Evolutionary conservation across 2,113 vertebrate genomes (phyloP).

Genomic region (Uropsilus gracilis): DNA sequence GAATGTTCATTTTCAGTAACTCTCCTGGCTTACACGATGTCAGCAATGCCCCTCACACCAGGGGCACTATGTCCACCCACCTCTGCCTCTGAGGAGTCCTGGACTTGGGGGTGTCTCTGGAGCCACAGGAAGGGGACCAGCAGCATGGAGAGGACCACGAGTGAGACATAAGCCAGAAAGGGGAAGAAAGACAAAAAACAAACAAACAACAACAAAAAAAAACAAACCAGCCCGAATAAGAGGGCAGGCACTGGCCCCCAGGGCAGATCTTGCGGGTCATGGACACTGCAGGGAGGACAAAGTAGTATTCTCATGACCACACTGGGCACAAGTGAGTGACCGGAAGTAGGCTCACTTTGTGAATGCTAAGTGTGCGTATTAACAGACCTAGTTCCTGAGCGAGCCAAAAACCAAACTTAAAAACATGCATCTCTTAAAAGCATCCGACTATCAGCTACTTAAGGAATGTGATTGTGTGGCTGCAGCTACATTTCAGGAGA

Average conservation of each 20-base stretch:
- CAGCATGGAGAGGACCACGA: neutral
- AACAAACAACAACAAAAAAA: too few relatives aligned
- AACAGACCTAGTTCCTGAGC: neutral
- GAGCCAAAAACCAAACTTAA: neutral
- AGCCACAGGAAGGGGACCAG: neutral
- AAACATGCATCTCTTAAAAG: neutral
- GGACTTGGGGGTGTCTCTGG: neutral
- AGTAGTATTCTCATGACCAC: neutral
- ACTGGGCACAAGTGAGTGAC: neutral
- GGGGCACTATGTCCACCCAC: too few relatives aligned
- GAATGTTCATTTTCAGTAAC: neutral
- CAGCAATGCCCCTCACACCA: neutral
- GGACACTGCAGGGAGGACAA: rapidly evolving
- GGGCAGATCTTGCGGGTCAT: neutral
- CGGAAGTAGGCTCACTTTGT: neutral
- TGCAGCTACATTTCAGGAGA: rapidly evolving
- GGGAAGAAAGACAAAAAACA: too few relatives aligned
- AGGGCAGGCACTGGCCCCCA: too few relatives aligned
- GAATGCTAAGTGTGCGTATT: neutral
- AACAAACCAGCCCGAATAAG: neutral
- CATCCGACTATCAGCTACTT: too few relatives aligned
- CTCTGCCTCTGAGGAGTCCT: too few relatives aligned
- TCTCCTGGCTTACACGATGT: neutral
- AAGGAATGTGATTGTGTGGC: neutral
- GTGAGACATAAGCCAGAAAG: neutral